Percentiles rank a stretch among this genome's conserved stretches.
Evolutionary conservation across 2,113 vertebrate genomes (phyloP).

Genomic region (Phasianus colchicus): DNA sequence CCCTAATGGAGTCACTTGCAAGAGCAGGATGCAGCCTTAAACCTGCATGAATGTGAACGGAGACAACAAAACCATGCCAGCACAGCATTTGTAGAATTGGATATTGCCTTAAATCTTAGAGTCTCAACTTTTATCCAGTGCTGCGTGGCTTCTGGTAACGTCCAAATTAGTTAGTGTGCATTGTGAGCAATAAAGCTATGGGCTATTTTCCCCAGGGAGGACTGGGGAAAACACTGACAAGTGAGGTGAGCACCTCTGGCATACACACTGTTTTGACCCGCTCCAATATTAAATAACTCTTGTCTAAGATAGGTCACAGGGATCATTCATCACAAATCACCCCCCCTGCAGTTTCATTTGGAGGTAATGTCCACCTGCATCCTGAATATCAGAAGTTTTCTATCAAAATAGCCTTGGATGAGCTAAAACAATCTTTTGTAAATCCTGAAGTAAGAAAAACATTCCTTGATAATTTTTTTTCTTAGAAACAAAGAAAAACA

Average conservation of each 20-base stretch:
- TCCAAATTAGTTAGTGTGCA: accelerated
- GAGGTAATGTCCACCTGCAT: background rate
- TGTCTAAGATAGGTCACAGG: background rate
- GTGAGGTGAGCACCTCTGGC: background rate
- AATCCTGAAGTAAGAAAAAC: background rate
- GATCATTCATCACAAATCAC: background rate
- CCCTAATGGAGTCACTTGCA: background rate
- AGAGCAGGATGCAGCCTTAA: background rate
- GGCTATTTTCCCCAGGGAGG: background rate
- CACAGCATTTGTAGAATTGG: background rate
- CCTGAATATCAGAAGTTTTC: background rate
- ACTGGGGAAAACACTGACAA: background rate
- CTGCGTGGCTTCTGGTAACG: background rate
- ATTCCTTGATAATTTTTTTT: background rate
- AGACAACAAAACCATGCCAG: background rate
- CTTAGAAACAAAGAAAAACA: too few species aligned
- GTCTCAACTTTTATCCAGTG: background rate
- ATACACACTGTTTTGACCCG: background rate
- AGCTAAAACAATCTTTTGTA: background rate
- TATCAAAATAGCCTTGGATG: background rate
- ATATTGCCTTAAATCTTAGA: background rate
- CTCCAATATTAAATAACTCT: background rate
- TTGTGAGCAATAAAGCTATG: background rate
- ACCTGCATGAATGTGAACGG: background rate
- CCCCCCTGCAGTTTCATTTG: background rate